These are phyloP conservation scores for Cistogaster globosa DNA, from an alignment of 2,888 invertebrate species.

Conservation along the genomic window DNA sequence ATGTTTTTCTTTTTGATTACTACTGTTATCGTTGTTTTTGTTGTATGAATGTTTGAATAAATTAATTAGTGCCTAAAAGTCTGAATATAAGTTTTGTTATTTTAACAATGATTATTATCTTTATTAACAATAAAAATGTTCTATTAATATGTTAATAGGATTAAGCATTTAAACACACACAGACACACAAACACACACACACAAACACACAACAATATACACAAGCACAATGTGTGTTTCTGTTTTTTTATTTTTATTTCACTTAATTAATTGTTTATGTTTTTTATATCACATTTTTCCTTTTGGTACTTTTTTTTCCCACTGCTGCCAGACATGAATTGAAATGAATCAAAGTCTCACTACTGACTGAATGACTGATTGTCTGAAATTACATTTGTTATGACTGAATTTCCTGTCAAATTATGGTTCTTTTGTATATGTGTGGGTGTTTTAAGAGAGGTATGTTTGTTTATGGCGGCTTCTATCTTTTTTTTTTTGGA, in stretches of 20 bases:
- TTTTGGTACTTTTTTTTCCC: slow-evolving; percentile 21
- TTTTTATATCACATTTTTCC: slow-evolving; percentile 28
- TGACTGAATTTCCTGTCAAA: slow-evolving; percentile 45
- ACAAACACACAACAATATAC: too few species aligned
- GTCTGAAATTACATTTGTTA: slow-evolving; percentile 48
- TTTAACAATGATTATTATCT: slow-evolving; percentile 48
- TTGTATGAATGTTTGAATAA: slow-evolving; percentile 3
- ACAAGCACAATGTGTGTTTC: slow-evolving; percentile 1
- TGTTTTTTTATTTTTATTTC: slow-evolving; percentile 8
- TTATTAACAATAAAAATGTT: slow-evolving; percentile 66
- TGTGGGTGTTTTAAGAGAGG: neutral
- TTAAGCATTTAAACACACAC: slow-evolving; percentile 27
- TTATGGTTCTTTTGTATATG: neutral
- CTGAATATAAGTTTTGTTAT: neutral
- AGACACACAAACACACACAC: neutral
- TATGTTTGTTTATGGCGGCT: slow-evolving; percentile 46
- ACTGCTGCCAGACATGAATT: slow-evolving; percentile 54
- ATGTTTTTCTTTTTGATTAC: slow-evolving; percentile 17
- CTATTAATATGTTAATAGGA: slow-evolving; percentile 68
- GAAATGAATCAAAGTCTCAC: slow-evolving; percentile 26
- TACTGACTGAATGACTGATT: slow-evolving; percentile 14
- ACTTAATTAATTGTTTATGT: slow-evolving; percentile 64
- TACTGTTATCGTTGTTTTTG: slow-evolving; percentile 3
- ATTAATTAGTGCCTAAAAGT: neutral
- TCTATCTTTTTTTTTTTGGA: slow-evolving; percentile 9